phyloP scores from a whole-genome alignment of 1,140 invertebrate genomes.

The Anoplolepis gracilipes region DNA sequence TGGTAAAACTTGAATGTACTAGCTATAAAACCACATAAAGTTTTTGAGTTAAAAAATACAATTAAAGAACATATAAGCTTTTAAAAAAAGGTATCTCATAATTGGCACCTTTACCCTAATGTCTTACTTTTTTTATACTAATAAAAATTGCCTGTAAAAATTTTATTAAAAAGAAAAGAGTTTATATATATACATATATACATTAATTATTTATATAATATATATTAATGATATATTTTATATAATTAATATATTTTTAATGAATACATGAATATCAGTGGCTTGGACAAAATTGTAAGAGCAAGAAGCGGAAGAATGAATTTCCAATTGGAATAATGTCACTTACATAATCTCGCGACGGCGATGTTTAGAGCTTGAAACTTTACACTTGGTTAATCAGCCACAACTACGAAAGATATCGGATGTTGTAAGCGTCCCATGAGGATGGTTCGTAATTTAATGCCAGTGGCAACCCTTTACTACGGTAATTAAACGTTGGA shows the following conservation, averaged over 20 bases:
- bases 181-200: neutral
- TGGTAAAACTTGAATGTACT: too few species aligned
- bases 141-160: too few species aligned
- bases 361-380: neutral
- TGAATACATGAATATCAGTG: neutral
- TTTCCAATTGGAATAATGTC: neutral
- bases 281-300: neutral
- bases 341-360: constrained; percentile 5
- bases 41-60: too few species aligned
- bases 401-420: constrained; percentile 8
- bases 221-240: neutral
- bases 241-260: neutral
- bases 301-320: neutral
- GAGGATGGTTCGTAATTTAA: constrained; percentile 15
- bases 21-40: too few species aligned
- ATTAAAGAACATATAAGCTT: too few species aligned
- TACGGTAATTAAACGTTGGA: constrained; percentile 16
- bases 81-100: too few species aligned
- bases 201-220: too few species aligned
- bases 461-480: neutral
- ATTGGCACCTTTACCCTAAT: too few species aligned
- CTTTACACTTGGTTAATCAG: neutral
- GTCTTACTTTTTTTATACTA: too few species aligned
- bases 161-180: too few species aligned
- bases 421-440: neutral